phyloP scores from a whole-genome alignment of 2,113 vertebrate species.

The Passerina amoena region DNA sequence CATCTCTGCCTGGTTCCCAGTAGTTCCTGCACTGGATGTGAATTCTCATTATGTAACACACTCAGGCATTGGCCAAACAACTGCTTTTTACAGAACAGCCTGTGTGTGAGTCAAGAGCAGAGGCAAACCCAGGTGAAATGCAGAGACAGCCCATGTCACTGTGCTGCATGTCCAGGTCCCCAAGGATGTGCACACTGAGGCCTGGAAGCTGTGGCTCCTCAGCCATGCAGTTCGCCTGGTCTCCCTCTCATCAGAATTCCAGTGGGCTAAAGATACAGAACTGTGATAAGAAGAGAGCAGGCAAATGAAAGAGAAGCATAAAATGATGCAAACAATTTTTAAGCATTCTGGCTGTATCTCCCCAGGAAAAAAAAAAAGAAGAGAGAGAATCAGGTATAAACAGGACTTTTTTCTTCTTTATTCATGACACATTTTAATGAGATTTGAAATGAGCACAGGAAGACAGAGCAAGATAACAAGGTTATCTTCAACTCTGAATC shows the following conservation, averaged over 20 bases:
- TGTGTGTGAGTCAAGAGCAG: not conserved
- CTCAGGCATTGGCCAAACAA: not conserved
- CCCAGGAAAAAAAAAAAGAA: not conserved
- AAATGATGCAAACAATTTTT: not conserved
- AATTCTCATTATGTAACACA: not conserved
- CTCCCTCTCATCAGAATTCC: not conserved
- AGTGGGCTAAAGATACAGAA: not conserved
- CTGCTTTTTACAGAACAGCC: not conserved
- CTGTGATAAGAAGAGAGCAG: not conserved
- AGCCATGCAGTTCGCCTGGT: not conserved
- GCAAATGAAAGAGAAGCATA: not conserved
- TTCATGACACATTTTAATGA: slow-evolving; percentile 40
- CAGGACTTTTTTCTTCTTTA: not conserved
- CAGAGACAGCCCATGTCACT: rapidly evolving
- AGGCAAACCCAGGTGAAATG: not conserved
- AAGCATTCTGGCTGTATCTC: not conserved
- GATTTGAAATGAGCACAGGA: slow-evolving; percentile 33
- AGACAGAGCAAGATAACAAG: slow-evolving; percentile 39
- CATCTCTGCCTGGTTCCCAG: not conserved
- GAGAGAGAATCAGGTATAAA: not conserved
- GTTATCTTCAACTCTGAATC: slow-evolving; percentile 30
- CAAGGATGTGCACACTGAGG: rapidly evolving
- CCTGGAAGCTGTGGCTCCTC: not conserved
- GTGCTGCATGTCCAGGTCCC: not conserved
- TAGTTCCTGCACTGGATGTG: not conserved